These are phyloP conservation scores for Halichoerus grypus DNA, from an alignment of 2,113 vertebrate genomes.

Conservation along the genomic window DNA sequence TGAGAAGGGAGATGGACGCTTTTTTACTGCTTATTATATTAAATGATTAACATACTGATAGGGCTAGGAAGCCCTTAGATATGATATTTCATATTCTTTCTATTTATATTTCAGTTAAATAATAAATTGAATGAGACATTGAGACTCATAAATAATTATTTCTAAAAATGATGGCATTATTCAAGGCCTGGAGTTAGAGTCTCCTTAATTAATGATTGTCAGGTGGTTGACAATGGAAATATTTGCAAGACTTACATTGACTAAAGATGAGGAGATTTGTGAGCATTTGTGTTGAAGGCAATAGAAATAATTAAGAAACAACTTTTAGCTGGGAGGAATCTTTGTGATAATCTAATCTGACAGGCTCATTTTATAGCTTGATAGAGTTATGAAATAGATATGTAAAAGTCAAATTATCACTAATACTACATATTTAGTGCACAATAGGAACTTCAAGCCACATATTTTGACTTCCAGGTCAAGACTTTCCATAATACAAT, in stretches of 20 bases:
- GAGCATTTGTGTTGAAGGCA: background rate
- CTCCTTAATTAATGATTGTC: conserved; percentile 27
- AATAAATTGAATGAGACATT: background rate
- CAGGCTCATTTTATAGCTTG: background rate
- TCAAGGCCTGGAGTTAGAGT: background rate
- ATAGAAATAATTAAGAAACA: background rate
- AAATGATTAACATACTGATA: background rate
- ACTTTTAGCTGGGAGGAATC: background rate
- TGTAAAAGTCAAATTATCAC: background rate
- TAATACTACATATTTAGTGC: background rate
- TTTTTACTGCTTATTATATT: background rate
- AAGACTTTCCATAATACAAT: background rate
- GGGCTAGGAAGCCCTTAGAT: background rate
- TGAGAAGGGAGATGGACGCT: background rate
- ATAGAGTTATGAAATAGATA: background rate
- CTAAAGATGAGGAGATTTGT: background rate
- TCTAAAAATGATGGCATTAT: conserved; percentile 7
- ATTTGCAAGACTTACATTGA: background rate
- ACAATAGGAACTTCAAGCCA: background rate
- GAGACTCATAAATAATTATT: background rate
- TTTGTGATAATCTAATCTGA: background rate
- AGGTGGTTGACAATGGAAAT: conserved; percentile 20
- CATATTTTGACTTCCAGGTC: background rate
- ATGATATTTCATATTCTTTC: background rate
- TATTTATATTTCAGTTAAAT: conserved; percentile 8